phyloP scores from a whole-genome alignment of 2,888 invertebrate genomes.

The Drosophila emarginata region DNA sequence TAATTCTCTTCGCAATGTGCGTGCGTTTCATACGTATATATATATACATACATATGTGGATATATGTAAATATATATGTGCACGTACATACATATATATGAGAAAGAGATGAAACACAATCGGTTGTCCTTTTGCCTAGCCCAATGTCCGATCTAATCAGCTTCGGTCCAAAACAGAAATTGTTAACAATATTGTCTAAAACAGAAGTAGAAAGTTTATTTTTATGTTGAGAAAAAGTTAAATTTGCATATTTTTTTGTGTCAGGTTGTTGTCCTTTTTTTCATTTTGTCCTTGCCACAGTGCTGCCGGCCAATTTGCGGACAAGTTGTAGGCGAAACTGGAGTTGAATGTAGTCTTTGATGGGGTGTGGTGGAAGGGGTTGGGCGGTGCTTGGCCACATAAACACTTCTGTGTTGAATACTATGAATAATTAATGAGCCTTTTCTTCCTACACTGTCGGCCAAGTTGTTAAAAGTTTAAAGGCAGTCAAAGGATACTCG shows the following conservation, averaged over 20 bases:
- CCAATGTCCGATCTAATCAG: conserved; percentile 65
- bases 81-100: background rate
- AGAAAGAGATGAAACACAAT: conserved; percentile 19
- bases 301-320: conserved; percentile 62
- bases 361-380: conserved; percentile 12
- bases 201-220: conserved; percentile 58
- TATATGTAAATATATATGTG: conserved; percentile 28
- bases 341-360: background rate
- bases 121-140: conserved; percentile 15
- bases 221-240: conserved; percentile 62
- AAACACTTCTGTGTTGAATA: conserved; percentile 71
- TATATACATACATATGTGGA: conserved; percentile 18
- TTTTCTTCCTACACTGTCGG: conserved; percentile 42
- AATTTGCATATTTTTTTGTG: conserved; percentile 64
- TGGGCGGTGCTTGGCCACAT: conserved; percentile 50
- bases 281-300: conserved; percentile 31
- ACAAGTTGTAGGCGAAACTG: conserved; percentile 22
- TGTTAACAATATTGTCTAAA: conserved; percentile 69
- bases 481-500: conserved; percentile 4
- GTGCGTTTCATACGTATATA: conserved; percentile 56
- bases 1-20: conserved; percentile 26
- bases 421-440: conserved; percentile 73
- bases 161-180: conserved; percentile 57
- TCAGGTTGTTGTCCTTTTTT: conserved; percentile 48
- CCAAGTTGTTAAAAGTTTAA: conserved; percentile 23